Evolutionary conservation across 1,140 invertebrate genomes (phyloP), one percentile per base, ranked within the genome.

Genomic region (Drosophila ohnishii): DNA sequence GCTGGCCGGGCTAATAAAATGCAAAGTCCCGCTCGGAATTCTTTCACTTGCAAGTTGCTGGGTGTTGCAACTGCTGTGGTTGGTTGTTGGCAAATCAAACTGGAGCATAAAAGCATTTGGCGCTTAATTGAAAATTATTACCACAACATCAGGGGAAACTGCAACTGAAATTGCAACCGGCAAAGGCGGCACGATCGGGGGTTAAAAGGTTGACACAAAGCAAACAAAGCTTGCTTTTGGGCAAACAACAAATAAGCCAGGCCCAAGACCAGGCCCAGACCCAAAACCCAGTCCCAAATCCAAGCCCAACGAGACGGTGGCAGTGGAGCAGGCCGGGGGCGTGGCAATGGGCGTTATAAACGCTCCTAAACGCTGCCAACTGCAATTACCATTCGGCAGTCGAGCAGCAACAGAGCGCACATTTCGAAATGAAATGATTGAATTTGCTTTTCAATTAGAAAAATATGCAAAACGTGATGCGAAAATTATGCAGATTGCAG

Each of bases 371-470:
- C 51, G 75, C 58, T 77, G 48, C 72, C 75, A 71, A 78, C 58
- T 71, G 75, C 75, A 78, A 78, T 78, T 78, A 63, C 75, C 65
- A 71, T 70, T 62, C 73, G 58, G 50, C 32, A 35, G 50, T 30
- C 34, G 25, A 44, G 28, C 40, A 37, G 30, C 59, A 44, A 34
- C 30, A 44, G n/a, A 16, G 32, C 32, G 14, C 25, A 61, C 19
- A 78, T 78, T 78, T 71, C 65, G 75, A 78, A 78, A 78, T 78
- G 53, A 69, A 76, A 77, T 77, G 72, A 77, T 75, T 75, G 66
- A 78, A 78, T 78, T 78, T 78, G 59, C 32, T 78, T 78, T 78
- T 78, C 75, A 78, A 77, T 78, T 77, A 77, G 75, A 71, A 78
- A 78, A 64, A 77, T 69, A 77, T 71, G 75, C 39, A 78, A 78